Percentiles rank a stretch among this genome's conserved stretches.
phyloP scores from a whole-genome alignment of 2,113 vertebrate species.

The Montifringilla adamsi region DNA sequence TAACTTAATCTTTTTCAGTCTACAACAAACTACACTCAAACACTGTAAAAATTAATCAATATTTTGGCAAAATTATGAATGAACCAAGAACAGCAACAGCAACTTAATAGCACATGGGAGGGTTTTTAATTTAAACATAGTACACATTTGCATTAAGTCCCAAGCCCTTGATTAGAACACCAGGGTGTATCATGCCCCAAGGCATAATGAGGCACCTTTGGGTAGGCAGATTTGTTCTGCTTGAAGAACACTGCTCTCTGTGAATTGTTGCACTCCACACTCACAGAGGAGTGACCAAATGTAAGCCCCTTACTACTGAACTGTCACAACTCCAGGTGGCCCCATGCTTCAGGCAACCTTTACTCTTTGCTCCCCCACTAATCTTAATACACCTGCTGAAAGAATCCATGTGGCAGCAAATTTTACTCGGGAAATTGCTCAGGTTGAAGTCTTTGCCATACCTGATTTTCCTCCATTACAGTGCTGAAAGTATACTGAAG shows the following conservation, averaged over 20 bases:
- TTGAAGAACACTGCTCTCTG: background rate
- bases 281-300: background rate
- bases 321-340: background rate
- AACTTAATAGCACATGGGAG: background rate
- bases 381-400: background rate
- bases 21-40: background rate
- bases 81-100: background rate
- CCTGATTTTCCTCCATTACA: background rate
- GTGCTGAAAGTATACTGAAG: background rate
- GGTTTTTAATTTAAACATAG: background rate
- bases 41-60: background rate
- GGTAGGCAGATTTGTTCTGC: background rate
- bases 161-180: background rate
- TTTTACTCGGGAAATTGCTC: background rate
- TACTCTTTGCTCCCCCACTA: background rate
- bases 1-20: background rate
- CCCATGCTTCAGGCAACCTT: background rate
- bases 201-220: background rate
- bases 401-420: background rate
- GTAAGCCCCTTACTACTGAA: fast-evolving
- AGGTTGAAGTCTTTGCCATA: background rate
- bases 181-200: background rate
- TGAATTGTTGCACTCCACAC: background rate
- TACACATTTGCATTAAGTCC: background rate
- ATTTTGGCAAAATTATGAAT: background rate